These are phyloP conservation scores for Andrena bicolor DNA, from an alignment of 2,888 invertebrate species.

Conservation along the genomic window DNA sequence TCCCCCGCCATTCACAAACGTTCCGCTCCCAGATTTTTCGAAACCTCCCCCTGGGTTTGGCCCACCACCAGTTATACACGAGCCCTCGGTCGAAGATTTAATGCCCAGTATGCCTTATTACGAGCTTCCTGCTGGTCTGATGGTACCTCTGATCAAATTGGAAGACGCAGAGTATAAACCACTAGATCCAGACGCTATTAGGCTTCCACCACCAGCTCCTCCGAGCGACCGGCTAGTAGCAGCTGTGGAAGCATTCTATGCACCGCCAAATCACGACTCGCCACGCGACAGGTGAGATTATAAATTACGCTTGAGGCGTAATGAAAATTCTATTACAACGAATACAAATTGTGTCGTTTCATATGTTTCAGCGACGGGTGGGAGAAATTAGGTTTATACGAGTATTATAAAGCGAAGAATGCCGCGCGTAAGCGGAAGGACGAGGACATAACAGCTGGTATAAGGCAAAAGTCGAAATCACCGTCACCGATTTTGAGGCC, in stretches of 20 bases:
- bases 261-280: conserved; percentile 96
- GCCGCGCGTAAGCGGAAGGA: conserved; percentile 95
- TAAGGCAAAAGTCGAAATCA: conserved; percentile 90
- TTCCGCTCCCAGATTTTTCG: conserved; percentile 91
- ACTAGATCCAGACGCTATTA: conserved; percentile 94
- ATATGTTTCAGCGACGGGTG: conserved; percentile 93
- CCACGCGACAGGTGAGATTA: conserved; percentile 93
- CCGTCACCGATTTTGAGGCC: conserved; percentile 93
- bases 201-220: conserved; percentile 97
- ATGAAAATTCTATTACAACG: neutral
- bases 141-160: conserved; percentile 98
- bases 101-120: conserved; percentile 97
- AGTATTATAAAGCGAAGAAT: conserved; percentile 98
- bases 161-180: conserved; percentile 96
- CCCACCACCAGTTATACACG: conserved; percentile 82
- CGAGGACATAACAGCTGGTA: conserved; percentile 91
- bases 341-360: neutral
- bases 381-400: conserved; percentile 98
- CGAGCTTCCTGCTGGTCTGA: conserved; percentile 98
- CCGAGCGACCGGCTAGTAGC: conserved; percentile 96
- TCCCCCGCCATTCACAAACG: conserved; percentile 80
- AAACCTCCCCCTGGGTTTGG: conserved; percentile 94
- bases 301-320: neutral
- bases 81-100: conserved; percentile 89
- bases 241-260: conserved; percentile 98